These are phyloP conservation scores for Burhinus oedicnemus DNA, from an alignment of 2,113 vertebrate species.

Conservation along the genomic window DNA sequence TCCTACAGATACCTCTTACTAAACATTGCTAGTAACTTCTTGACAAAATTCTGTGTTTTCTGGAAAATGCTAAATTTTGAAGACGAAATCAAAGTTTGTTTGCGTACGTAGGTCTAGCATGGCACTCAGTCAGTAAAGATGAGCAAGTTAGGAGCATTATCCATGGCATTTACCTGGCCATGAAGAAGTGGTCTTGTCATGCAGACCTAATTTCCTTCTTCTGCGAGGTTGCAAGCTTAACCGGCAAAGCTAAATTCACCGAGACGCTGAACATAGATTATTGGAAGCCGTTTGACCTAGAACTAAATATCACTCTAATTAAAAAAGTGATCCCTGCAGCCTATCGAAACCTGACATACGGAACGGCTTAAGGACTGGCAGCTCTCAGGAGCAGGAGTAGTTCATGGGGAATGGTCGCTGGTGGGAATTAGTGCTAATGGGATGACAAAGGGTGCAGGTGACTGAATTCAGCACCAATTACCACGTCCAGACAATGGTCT, in stretches of 20 bases:
- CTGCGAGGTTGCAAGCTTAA: accelerated
- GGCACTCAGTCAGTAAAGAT: background rate
- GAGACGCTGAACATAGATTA: background rate
- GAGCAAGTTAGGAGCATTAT: background rate
- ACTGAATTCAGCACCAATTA: background rate
- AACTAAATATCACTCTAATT: background rate
- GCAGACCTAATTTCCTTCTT: background rate
- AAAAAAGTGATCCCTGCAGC: background rate
- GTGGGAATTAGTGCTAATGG: background rate
- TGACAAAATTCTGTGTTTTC: background rate
- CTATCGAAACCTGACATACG: accelerated
- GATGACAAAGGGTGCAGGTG: background rate
- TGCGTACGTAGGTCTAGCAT: accelerated
- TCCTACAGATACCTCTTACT: background rate
- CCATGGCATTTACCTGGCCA: accelerated
- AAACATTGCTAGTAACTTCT: background rate
- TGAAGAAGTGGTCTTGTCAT: background rate
- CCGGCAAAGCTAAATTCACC: background rate
- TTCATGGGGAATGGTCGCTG: background rate
- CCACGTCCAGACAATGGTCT: accelerated
- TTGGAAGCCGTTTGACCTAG: background rate
- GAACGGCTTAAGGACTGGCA: background rate
- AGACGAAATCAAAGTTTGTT: background rate
- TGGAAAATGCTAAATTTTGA: background rate
- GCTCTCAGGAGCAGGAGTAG: background rate